Percentiles rank a stretch among this genome's conserved stretches.
These are phyloP conservation scores for Agrypnia vestita DNA, from an alignment of 1,140 invertebrate species.

Conservation along the genomic window DNA sequence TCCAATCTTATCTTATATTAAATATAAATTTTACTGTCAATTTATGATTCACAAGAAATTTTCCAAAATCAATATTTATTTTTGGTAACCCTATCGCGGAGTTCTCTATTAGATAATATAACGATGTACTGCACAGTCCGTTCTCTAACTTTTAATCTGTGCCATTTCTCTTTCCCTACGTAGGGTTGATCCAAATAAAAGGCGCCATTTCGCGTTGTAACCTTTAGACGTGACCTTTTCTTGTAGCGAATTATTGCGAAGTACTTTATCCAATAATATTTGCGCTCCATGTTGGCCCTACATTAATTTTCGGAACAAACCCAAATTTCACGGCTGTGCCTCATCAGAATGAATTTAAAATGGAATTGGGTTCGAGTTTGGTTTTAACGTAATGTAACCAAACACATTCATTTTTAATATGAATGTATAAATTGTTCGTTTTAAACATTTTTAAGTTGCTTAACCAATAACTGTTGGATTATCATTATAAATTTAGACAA, in stretches of 20 bases:
- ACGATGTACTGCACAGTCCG: neutral
- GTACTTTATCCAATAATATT: constrained; percentile 27
- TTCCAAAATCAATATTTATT: neutral
- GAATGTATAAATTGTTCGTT: too few species aligned
- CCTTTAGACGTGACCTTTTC: constrained; percentile 40
- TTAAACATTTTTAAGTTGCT: too few species aligned
- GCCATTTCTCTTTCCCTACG: constrained; percentile 2
- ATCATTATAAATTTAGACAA: too few species aligned
- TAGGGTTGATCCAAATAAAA: neutral
- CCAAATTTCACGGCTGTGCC: neutral
- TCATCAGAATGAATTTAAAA: too few species aligned
- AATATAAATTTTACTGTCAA: too few species aligned
- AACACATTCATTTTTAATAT: too few species aligned
- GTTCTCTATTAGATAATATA: neutral
- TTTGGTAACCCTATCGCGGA: constrained; percentile 11
- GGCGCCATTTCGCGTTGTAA: constrained; percentile 33
- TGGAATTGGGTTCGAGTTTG: too few species aligned
- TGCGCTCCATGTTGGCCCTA: neutral
- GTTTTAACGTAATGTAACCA: too few species aligned
- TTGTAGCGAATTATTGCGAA: constrained; percentile 10
- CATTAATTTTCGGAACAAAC: constrained; percentile 11
- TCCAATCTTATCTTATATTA: neutral
- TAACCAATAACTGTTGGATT: too few species aligned
- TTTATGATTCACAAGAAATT: too few species aligned
- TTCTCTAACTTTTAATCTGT: constrained; percentile 41